Evolutionary conservation across 2,888 invertebrate species (phyloP).

Genomic region (Drosophila buzzatii): DNA sequence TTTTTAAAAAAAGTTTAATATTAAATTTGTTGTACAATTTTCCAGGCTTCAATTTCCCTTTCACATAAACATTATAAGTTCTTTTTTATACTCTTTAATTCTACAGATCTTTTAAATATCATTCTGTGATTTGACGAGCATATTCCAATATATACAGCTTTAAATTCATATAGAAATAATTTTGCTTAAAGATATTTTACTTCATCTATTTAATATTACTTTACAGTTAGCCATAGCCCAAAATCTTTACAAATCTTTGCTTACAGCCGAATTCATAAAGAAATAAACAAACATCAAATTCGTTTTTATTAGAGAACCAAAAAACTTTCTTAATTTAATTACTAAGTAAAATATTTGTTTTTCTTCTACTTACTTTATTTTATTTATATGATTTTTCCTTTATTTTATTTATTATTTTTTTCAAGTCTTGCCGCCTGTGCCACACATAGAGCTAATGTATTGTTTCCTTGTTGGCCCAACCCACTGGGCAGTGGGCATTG

Average conservation of each 20-base stretch:
- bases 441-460: conserved; percentile 25
- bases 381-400: conserved; percentile 2
- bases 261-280: neutral
- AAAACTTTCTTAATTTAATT: conserved; percentile 42
- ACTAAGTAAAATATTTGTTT: conserved; percentile 11
- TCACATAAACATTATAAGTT: no score
- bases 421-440: neutral
- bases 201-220: neutral
- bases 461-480: conserved; percentile 41
- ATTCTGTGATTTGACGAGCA: no score
- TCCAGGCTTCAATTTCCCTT: no score
- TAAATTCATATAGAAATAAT: neutral
- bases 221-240: neutral
- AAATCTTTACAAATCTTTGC: conserved; percentile 1
- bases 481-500: conserved; percentile 20
- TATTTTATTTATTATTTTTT: neutral
- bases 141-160: no score
- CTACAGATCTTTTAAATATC: no score
- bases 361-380: neutral
- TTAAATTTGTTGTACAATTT: no score
- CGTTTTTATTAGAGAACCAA: conserved; percentile 7
- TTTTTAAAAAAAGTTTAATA: no score
- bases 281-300: conserved; percentile 8
- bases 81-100: no score
- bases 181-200: neutral